Evolutionary conservation across 2,797 vertebrate species (phyloP), one percentile per base, ranked within the genome.

Genomic region (Siniperca scherzeri): DNA sequence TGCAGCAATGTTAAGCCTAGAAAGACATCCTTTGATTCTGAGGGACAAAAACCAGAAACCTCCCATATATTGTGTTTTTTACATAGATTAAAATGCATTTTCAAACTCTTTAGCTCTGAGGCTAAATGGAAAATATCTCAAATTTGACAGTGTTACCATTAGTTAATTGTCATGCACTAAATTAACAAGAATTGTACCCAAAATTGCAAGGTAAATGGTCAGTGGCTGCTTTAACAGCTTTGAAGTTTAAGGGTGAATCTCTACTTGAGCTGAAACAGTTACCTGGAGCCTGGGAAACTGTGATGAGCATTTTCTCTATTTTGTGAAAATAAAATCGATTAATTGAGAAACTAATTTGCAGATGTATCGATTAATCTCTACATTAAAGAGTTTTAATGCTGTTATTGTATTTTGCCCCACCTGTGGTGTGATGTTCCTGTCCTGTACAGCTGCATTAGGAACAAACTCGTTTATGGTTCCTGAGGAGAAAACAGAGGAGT

Each of bases 391-490:
- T 53, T 72, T 62, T 25, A 50, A 12, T 57, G 56, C 17, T 64
- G 16, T 65, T 14, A 1, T 2, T 42, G n/a, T 61, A 25, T 61
- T 56, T 48, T 52, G 30, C 46, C 87, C 72, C 71, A 96, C 95
- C 46, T 88, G 91, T n/a, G 88, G 84, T 1, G 75, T 27, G 55
- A 36, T 9, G 83, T 59, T 87, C 81, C 65, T 64, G 33, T 91
- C 85, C 70, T 79, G 86, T 60, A 77, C 61, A 64, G 53, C 50
- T 2, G 67, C 12, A 33, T 79, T 72, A 59, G 87, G 85, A 62
- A 72, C 81, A 86, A 91, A 87, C 33, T 91, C 76, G 4, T 83
- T 87, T 1, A 80, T 38, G 46, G 78, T 68, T 83, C 90, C 95
- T 96, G 80, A 61, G 36, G 53, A 77, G 27, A 79, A 85, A 69